Percentiles rank a stretch among this genome's conserved stretches.
Evolutionary conservation across 2,888 invertebrate genomes (phyloP).

Genomic region (Bugula neritina): DNA sequence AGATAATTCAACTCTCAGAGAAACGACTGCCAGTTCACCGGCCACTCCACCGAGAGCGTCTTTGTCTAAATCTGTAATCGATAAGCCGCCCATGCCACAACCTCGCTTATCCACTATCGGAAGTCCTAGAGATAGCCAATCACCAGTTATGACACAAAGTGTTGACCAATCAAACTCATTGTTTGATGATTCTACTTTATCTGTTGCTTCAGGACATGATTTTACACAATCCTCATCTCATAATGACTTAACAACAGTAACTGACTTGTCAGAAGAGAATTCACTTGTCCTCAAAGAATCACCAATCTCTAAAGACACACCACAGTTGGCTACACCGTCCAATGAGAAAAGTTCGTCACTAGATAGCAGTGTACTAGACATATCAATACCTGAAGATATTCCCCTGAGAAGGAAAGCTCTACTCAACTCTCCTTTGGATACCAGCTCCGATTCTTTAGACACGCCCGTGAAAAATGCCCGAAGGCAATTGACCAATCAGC

Average conservation of each 20-base stretch:
- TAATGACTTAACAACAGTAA: conserved; percentile 23
- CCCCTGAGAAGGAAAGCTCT: background rate
- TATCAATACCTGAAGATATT: background rate
- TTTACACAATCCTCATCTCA: background rate
- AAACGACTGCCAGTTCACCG: background rate
- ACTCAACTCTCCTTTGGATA: background rate
- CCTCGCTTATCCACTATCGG: background rate
- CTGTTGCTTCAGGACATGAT: background rate
- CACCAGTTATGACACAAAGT: background rate
- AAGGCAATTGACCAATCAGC: background rate
- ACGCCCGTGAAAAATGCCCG: background rate
- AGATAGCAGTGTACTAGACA: conserved; percentile 1
- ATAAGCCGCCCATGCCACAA: background rate
- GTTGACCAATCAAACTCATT: background rate
- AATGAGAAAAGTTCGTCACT: background rate
- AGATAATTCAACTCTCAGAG: background rate
- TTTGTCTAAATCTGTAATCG: background rate
- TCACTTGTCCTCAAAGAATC: background rate
- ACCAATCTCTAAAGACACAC: background rate
- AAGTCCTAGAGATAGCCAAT: background rate
- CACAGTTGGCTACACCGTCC: background rate
- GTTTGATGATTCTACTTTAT: background rate
- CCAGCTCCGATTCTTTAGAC: background rate
- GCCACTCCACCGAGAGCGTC: background rate
- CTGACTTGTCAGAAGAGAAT: background rate